These are phyloP conservation scores for Phoenicopterus ruber DNA, from an alignment of 2,113 vertebrate species.

Conservation along the genomic window DNA sequence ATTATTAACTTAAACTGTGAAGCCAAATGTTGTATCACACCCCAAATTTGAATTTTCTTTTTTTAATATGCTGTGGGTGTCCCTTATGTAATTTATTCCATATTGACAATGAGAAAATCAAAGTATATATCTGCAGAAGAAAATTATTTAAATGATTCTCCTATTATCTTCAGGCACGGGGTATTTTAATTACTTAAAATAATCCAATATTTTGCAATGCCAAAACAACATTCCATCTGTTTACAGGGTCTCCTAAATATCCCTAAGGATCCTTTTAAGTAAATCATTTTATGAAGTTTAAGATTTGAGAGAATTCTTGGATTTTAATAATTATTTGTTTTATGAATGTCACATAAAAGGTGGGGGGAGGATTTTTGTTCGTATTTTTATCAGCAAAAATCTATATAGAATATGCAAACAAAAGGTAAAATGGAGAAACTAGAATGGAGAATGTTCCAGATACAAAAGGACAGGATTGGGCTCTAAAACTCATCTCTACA, in stretches of 20 bases:
- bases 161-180: background rate
- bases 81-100: background rate
- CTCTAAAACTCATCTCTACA: background rate
- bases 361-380: accelerated
- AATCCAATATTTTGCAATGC: background rate
- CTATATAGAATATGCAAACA: background rate
- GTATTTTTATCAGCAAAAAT: background rate
- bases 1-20: background rate
- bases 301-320: background rate
- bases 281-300: background rate
- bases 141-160: background rate
- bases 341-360: background rate
- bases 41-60: background rate
- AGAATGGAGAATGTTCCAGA: background rate
- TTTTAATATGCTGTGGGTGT: background rate
- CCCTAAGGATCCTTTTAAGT: background rate
- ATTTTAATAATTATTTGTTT: background rate
- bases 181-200: background rate
- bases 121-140: background rate
- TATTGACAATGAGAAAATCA: background rate
- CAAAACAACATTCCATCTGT: background rate
- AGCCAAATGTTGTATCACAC: background rate
- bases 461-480: background rate
- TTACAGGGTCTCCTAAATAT: background rate
- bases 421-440: background rate